These are phyloP conservation scores for Varanus salvator DNA, from an alignment of 2,113 vertebrate genomes.

Conservation along the genomic window DNA sequence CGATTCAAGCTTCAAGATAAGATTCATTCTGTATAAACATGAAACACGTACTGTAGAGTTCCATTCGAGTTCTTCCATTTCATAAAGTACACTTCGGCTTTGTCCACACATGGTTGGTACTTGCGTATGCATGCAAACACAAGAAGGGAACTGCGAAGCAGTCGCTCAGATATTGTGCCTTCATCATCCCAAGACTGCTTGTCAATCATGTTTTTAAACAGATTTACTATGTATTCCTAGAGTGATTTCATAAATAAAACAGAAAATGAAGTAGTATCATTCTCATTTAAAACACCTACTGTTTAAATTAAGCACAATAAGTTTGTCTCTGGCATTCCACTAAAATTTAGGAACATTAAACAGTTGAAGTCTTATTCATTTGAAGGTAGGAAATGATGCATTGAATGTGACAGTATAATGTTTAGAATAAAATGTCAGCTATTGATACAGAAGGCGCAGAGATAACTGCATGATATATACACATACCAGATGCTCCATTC, in stretches of 20 bases:
- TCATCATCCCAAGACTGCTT: constrained; percentile 85
- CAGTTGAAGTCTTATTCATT: neutral
- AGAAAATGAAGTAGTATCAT: neutral
- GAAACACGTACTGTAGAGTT: constrained; percentile 80
- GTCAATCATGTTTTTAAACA: constrained; percentile 86
- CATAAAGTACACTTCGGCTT: constrained; percentile 80
- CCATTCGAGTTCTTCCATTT: constrained; percentile 86
- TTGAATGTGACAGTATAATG: too few relatives aligned
- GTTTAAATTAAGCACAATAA: neutral
- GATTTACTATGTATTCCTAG: constrained; percentile 84
- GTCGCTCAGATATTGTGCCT: constrained; percentile 82
- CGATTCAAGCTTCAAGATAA: neutral
- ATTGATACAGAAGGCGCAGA: too few relatives aligned
- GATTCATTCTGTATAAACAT: neutral
- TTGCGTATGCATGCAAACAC: constrained; percentile 81
- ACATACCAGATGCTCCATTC: too few relatives aligned
- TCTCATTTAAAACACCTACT: neutral
- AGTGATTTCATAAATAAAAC: neutral
- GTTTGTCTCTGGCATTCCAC: neutral
- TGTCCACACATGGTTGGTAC: constrained; percentile 82
- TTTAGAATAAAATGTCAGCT: too few relatives aligned
- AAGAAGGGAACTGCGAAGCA: constrained; percentile 84
- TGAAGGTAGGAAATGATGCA: neutral
- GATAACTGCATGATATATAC: too few relatives aligned
- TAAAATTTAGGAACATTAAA: neutral